These are phyloP conservation scores for Phodopus roborovskii DNA, from an alignment of 2,113 vertebrate genomes.

Conservation along the genomic window DNA sequence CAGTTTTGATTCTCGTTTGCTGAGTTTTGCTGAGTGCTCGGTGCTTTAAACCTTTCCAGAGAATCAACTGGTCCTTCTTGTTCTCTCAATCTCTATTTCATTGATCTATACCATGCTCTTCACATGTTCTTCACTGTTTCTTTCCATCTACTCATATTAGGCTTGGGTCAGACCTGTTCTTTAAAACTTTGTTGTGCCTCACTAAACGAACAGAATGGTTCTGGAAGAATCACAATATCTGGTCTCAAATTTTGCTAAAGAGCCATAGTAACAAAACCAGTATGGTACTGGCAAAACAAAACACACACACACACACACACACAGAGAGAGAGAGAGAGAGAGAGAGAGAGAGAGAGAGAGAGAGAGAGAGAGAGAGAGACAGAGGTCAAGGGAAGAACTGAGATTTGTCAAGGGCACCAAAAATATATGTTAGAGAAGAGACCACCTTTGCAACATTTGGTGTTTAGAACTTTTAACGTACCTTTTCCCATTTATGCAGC, in stretches of 20 bases:
- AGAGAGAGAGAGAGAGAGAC: too few species aligned
- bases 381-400: too few species aligned
- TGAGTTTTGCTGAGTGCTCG: neutral
- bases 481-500: too few species aligned
- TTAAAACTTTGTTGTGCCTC: neutral
- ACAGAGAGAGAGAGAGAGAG: neutral
- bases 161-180: neutral
- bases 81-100: neutral
- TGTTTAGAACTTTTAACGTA: neutral
- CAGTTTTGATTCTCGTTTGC: neutral
- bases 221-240: neutral
- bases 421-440: neutral
- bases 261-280: neutral
- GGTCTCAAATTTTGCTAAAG: neutral
- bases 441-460: neutral
- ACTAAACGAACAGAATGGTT: neutral
- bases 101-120: neutral
- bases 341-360: too few species aligned
- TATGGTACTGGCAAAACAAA: neutral
- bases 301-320: too few species aligned
- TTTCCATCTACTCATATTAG: neutral
- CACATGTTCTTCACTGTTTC: too few species aligned
- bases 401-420: neutral
- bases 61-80: neutral
- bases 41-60: neutral